phyloP scores from a whole-genome alignment of 1,140 invertebrate species.

The Zaprionus davidi region DNA sequence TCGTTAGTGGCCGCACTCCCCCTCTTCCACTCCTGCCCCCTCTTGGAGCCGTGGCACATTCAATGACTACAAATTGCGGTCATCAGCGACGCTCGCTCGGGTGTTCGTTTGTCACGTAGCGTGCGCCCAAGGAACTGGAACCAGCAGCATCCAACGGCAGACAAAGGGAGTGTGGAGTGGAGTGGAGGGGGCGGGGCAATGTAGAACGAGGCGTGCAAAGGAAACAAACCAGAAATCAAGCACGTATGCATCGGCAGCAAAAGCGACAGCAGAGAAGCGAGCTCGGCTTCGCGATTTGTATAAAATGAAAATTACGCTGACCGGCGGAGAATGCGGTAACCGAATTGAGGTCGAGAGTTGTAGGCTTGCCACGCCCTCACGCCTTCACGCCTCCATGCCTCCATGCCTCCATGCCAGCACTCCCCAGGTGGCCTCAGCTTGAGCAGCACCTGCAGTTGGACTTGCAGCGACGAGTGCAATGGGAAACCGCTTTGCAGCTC shows the following conservation, averaged over 20 bases:
- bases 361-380: neutral
- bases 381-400: neutral
- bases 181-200: neutral
- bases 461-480: constrained; percentile 1
- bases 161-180: neutral
- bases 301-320: constrained; percentile 71
- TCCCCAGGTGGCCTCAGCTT: neutral
- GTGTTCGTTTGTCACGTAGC: constrained; percentile 37
- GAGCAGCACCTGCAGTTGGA: constrained; percentile 9
- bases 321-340: constrained; percentile 7
- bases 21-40: neutral
- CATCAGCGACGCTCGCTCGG: constrained; percentile 42
- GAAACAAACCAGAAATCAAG: constrained; percentile 8
- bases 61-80: constrained; percentile 74
- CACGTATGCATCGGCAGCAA: constrained; percentile 54
- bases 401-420: neutral
- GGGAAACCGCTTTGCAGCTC: neutral
- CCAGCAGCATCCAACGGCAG: neutral
- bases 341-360: constrained; percentile 59
- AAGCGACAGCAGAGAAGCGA: constrained; percentile 1
- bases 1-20: neutral
- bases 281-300: constrained; percentile 48
- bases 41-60: constrained; percentile 39
- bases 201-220: neutral
- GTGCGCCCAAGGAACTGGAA: constrained; percentile 13